Base-by-base conservation (phyloP, 2,888 invertebrate species). In the Drosophila kuntzei region DNA sequence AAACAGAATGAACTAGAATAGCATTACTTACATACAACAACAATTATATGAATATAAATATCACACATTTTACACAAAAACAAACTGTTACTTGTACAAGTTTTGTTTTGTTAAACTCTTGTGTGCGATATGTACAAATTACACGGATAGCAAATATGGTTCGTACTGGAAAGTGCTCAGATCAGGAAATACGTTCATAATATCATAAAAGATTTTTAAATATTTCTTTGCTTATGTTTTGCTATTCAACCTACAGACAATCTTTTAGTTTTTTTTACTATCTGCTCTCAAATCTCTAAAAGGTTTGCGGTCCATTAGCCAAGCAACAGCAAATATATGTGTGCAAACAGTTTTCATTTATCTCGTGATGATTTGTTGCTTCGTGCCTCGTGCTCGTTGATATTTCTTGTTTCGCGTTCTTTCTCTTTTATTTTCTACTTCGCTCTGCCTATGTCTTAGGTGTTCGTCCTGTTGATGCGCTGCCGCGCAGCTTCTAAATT, bases 401-500 rank as follows among this genome's bases (percentile, higher is more conserved):
- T 59, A 62, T 55, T 68, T 47, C 60, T 70, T 67, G 76, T 55
- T 79, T 83, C 67, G 80, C 79, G 80, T 89, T 85, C 53, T 27
- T 37, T 32, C 37, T 14, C 44, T 32, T 50, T 46, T 14, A 41
- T 32, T 50, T 46, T 11, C 32, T 25, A 25, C 14, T 20, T 16
- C 12, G 22, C 3, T 7, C 44, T 39, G 50, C n/a, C 25, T 25
- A 14, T 49, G 18, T 16, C n/a, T 46, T 29, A 16, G 29, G 18
- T 34, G n/a, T 32, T 39, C 39, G 49, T 65, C 79, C 57, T 67
- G 61, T 70, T 65, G 63, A 61, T 70, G 64, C 71, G 71, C 64
- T 71, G 70, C 62, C 63, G 70, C 76, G 70, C 77, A 83, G 71
- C 54, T 53, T 68, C 49, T 47, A 88, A 91, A 90, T 91, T 91